Base-by-base conservation (phyloP, 2,113 vertebrate genomes). In the Notarius lentiginosus region DNA sequence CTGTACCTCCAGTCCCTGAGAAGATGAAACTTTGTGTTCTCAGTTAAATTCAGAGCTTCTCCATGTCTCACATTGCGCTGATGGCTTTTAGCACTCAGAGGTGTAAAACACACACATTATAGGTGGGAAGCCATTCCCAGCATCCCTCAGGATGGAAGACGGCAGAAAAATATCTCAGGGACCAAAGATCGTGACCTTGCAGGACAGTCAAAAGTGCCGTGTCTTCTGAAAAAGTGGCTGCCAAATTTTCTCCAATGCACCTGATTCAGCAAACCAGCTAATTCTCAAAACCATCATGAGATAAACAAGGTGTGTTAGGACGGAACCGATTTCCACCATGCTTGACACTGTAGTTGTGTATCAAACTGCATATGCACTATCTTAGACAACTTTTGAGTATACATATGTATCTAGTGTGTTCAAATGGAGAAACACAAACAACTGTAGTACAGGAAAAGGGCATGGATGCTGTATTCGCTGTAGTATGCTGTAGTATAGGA, bases 51-150 rank as follows among this genome's bases (percentile, higher is more conserved):
- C 79, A 68, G 87, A 66, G 70, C 86, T 70, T 73, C 49, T 86
- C 63, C 56, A 80, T 79, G 86, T 88, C 88, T 85, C 73, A 66
- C 79, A 83, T 82, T 68, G 22, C 75, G 17, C 70, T 58, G 49
- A 56, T 27, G 41, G 91, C 91, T 91, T 92, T 92, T 91, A 91
- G 90, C 92, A 91, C 92, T 87, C 30, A 30, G 58, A 89, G 85
- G 88, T 89, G 91, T 86, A 87, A 88, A 88, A 89, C 88, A 88
- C 88, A 90, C 86, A 89, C 88, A 89, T 91, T 88, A 80, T 85
- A 90, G 89, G 91, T 91, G 92, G 91, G 86, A 91, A 91, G 89
- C 87, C 85, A 91, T 86, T 84, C 76, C 73, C 87, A 83, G 53
- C 20, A 83, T 89, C 86, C 85, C 89, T 73, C 58, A 53, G 70